Conservation (phyloP, 2,797 vertebrate genomes). For the Anguilla megastoma region DNA sequence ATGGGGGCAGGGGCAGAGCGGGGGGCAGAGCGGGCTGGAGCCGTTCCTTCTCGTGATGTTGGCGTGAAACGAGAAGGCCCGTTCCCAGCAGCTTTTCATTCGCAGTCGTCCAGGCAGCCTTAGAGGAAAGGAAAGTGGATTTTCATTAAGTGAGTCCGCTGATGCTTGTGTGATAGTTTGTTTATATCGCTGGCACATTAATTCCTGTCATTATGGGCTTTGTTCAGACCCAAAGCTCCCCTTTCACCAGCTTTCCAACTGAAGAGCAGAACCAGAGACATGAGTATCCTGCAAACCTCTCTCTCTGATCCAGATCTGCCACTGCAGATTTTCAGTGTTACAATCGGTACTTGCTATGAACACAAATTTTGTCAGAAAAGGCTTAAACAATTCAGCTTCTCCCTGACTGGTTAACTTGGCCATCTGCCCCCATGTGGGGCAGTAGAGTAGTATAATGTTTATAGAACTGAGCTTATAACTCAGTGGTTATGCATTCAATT, state of each 20-base stretch:
- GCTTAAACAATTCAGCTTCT: not conserved
- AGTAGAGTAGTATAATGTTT: not conserved
- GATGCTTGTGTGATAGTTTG: not conserved
- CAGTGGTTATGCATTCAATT: not conserved
- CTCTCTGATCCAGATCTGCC: too few species aligned
- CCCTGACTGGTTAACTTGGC: not conserved
- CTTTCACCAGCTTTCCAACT: not conserved
- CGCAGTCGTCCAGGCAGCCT: not conserved
- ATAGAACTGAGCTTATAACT: not conserved
- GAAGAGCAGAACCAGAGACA: not conserved
- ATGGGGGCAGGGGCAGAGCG: not conserved
- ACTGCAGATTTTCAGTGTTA: too few species aligned
- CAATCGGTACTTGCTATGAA: too few species aligned
- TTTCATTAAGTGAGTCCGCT: not conserved
- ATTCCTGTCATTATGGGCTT: not conserved
- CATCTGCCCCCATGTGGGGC: not conserved
- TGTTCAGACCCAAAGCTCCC: not conserved
- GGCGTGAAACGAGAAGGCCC: not conserved
- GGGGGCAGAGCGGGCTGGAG: not conserved
- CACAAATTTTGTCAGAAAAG: not conserved
- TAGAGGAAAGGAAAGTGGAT: not conserved
- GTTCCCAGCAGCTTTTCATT: not conserved
- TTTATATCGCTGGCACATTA: not conserved
- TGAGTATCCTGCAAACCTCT: not conserved
- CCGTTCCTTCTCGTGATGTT: not conserved